Percentiles rank a stretch among this genome's conserved stretches.
Evolutionary conservation across 2,797 vertebrate species (phyloP).

Genomic region (Rhinichthys osculus): DNA sequence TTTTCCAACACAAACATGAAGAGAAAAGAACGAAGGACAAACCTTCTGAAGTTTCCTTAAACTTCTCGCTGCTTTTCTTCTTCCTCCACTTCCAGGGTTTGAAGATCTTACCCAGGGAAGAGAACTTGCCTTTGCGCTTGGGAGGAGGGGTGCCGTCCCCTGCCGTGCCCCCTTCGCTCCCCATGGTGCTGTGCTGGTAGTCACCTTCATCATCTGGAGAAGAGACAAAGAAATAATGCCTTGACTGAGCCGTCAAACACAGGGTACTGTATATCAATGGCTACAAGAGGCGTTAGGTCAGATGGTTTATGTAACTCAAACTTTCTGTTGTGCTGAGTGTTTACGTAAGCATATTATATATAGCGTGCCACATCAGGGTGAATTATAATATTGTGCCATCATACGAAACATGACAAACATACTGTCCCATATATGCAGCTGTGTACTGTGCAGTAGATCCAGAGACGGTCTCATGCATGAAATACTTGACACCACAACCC

Average conservation of each 20-base stretch:
- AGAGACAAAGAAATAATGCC: background rate
- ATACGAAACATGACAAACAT: background rate
- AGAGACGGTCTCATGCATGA: background rate
- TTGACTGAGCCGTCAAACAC: background rate
- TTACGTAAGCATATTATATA: constrained; percentile 12
- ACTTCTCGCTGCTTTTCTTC: constrained; percentile 98
- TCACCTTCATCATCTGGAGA: constrained; percentile 63
- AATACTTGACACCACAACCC: constrained; percentile 39
- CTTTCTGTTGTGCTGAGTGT: background rate
- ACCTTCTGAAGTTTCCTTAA: constrained; percentile 97
- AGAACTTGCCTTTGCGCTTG: constrained; percentile 97
- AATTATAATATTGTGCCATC: background rate
- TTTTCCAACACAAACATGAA: constrained; percentile 1
- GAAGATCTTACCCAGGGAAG: constrained; percentile 96
- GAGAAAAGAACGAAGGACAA: constrained; percentile 65
- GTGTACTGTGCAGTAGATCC: background rate
- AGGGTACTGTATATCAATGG: background rate
- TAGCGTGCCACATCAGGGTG: background rate
- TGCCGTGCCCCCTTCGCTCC: constrained; percentile 82
- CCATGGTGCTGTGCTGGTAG: constrained; percentile 77
- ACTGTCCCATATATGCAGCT: background rate
- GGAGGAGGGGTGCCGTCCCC: constrained; percentile 88
- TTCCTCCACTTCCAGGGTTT: constrained; percentile 99
- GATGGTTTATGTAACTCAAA: background rate
- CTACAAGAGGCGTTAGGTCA: background rate